Base-by-base conservation (phyloP, 1,140 invertebrate genomes). In the Drosophila ohnishii region DNA sequence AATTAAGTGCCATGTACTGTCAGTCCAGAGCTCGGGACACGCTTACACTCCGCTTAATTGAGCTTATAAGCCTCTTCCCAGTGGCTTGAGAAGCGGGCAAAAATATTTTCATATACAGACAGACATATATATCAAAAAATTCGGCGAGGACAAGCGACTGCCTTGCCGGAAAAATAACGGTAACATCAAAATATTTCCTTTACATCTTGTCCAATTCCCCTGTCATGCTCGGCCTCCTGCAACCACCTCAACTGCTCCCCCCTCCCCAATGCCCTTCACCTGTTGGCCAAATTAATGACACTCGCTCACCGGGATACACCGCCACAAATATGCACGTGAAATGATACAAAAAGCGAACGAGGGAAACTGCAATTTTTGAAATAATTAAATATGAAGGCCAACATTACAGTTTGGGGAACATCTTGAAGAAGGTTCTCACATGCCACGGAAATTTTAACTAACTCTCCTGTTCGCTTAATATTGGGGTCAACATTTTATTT, bases 361-460 rank as follows among this genome's bases (percentile, higher is more conserved):
- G 82, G 40, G 78, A 74, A 87, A 87, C 74, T 86, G 82, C 79
- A 83, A 77, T 83, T 87, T 80, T 69, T 73, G 58, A 83, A 77
- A 87, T 87, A 87, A 87, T 87, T 87, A 87, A 87, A 86, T 86
- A 79, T 83, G 83, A 76, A 70, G 64, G 57, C 39, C 71, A 59
- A 61, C 70, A 85, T 80, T 66, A 77, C 66, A 60, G 59, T 57
- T 73, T 66, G 62, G 30, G 45, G 37, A 48, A 25, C 66, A 45
- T 71, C 34, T 61, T 64, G 67, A 71, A 9, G 37, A 73, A 32
- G 45, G 56, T 74, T 64, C 66, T 75, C 50, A 51, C 60, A 75
- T 75, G 45, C 51, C 30, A 13, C 56, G 76, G 13, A 64, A 75
- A 58, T 65, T 75, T 75, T 34, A 53, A 73, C 61, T 73, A 80